Conservation (phyloP, 1,140 invertebrate species). For the Leptopilina boulardi region DNA sequence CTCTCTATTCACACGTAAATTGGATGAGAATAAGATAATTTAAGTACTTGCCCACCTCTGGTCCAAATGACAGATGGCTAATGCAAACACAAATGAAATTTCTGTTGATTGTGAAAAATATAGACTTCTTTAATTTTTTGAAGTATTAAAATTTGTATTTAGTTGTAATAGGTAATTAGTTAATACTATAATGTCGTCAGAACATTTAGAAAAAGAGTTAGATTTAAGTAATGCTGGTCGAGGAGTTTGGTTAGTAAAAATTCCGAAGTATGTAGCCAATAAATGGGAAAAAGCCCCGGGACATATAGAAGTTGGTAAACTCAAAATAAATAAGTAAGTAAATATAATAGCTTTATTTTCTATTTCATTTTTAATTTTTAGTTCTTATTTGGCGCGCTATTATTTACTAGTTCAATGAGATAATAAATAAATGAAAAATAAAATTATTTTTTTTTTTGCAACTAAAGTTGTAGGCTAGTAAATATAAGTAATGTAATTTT, state of each 20-base stretch:
- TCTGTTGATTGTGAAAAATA: too few species aligned
- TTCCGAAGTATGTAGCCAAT: slow-evolving; percentile 96
- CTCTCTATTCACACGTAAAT: too few species aligned
- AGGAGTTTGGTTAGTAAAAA: slow-evolving; percentile 97
- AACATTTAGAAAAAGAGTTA: slow-evolving; percentile 83
- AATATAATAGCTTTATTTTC: slow-evolving; percentile 36
- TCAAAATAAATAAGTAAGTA: slow-evolving; percentile 83
- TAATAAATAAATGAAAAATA: neutral
- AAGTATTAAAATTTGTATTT: neutral
- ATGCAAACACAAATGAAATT: too few species aligned
- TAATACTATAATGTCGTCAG: neutral
- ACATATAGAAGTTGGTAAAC: slow-evolving; percentile 86
- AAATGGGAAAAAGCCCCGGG: slow-evolving; percentile 91
- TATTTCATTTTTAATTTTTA: neutral
- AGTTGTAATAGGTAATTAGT: neutral
- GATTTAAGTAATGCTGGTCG: slow-evolving; percentile 91
- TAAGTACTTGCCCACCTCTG: too few species aligned
- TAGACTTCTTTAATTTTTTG: neutral
- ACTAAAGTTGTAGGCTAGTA: neutral
- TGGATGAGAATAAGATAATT: too few species aligned
- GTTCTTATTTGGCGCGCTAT: slow-evolving; percentile 35
- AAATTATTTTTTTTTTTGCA: neutral
- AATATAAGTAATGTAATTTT: neutral
- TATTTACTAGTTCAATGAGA: too few species aligned
- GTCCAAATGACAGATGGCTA: too few species aligned